Base-by-base conservation (phyloP, 1,140 invertebrate species). In the Trichomalopsis sarcophagae region DNA sequence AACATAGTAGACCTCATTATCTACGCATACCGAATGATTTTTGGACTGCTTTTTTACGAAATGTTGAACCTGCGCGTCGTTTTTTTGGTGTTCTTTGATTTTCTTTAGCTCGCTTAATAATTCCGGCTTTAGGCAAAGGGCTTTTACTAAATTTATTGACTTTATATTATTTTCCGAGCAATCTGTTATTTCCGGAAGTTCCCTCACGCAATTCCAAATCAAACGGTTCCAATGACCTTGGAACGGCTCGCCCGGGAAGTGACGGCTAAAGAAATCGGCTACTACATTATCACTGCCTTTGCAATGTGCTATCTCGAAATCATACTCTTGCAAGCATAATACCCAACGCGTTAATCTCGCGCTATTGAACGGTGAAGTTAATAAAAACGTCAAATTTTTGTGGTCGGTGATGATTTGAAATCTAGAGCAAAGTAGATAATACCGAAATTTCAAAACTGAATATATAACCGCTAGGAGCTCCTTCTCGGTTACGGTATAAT, bases 151-250 rank as follows among this genome's bases (percentile, higher is more conserved):
- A 30, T 71, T 71, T 11, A 71, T 71, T 10, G 68, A 27, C 10
- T 30, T 11, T 23, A 6, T n/a, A 27, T 71, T n/a, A 0, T 71
- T 30, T 30, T 11, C 23, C 4, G 68, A 71, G 27, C 68, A n/a
- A 2, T 21, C 7, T 14, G 14, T 33, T 17, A 90, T 71, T 0
- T 2, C 90, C 89, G 84, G 87, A 90, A 77, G 86, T 87, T 91
- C 88, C 84, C 93, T 91, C 21, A 94, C 73, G 79, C 87, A 86
- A 80, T 91, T 89, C 3, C 86, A 86, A 82, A 88, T 87, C 7
- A 90, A 36, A 55, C 47, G 27, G 2, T 7, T 5, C 0, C 1
- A 11, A 4, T 5, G 33, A 62, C 14, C n/a, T 62, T 62, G 13
- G 2, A 14, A 62, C 5, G 55, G 14, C 44, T 30, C n/a, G n/a